Conservation (phyloP, 2,797 vertebrate genomes). For the Lithobates pipiens region DNA sequence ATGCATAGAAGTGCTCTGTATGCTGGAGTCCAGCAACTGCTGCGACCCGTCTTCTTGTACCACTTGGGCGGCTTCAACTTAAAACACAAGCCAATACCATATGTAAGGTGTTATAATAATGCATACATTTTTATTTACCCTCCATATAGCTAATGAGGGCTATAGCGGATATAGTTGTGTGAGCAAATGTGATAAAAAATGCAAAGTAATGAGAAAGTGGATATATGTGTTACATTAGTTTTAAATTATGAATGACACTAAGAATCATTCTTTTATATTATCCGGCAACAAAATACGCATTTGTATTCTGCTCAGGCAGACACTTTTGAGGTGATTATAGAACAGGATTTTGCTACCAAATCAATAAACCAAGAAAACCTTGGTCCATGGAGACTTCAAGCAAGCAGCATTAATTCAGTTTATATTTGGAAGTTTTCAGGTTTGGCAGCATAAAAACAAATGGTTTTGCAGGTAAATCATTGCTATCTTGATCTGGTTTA, state of each 20-base stretch:
- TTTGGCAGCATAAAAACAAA: conserved; percentile 41
- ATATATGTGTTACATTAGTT: not conserved
- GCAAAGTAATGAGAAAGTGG: too few species aligned
- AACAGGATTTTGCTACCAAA: conserved; percentile 11
- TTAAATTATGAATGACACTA: not conserved
- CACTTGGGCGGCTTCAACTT: too few species aligned
- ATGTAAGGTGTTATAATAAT: too few species aligned
- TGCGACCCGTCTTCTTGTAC: too few species aligned
- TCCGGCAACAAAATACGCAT: not conserved
- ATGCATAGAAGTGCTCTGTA: too few species aligned
- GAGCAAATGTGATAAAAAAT: too few species aligned
- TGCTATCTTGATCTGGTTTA: conserved; percentile 38
- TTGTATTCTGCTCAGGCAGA: conserved; percentile 5
- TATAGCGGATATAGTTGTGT: too few species aligned
- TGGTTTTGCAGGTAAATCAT: conserved; percentile 50
- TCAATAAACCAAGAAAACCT: conserved; percentile 38
- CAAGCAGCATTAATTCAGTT: conserved; percentile 30
- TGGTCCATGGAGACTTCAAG: not conserved
- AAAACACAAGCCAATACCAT: too few species aligned
- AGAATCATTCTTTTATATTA: conserved; percentile 13
- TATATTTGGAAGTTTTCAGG: conserved; percentile 34
- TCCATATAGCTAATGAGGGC: too few species aligned
- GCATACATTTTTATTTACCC: too few species aligned
- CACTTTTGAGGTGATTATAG: conserved; percentile 37
- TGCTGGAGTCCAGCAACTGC: too few species aligned